Evolutionary conservation across 2,888 invertebrate species (phyloP).

Genomic region (Drosophila ochracea): DNA sequence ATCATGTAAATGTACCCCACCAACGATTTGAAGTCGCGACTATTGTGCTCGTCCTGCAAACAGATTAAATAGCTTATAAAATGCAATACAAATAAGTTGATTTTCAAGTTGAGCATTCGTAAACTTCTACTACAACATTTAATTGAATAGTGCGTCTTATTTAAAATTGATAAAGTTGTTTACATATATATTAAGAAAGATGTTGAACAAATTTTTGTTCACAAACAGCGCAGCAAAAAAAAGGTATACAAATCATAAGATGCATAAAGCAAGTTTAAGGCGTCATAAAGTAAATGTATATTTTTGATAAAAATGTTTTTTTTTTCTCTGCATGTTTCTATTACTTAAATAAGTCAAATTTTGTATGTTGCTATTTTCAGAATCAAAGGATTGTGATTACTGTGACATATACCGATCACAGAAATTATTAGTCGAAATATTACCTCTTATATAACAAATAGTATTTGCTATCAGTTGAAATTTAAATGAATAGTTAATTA

Average conservation of each 20-base stretch:
- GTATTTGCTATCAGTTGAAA: neutral
- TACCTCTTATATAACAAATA: neutral
- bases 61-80: neutral
- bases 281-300: neutral
- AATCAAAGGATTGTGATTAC: neutral
- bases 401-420: neutral
- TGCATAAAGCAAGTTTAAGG: neutral
- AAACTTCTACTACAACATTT: neutral
- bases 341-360: too few species aligned
- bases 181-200: neutral
- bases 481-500: neutral
- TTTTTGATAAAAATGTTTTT: neutral
- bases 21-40: conserved; percentile 77
- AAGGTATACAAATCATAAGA: too few species aligned
- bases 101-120: neutral
- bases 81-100: neutral
- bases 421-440: too few species aligned
- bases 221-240: neutral
- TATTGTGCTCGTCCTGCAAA: conserved; percentile 77
- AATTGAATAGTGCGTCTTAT: neutral
- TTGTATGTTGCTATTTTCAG: neutral
- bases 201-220: neutral
- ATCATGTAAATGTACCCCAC: conserved; percentile 82
- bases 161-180: neutral
- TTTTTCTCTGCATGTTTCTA: too few species aligned